phyloP scores from a whole-genome alignment of 2,888 invertebrate genomes.

The Drosophila neoperkinsi region DNA sequence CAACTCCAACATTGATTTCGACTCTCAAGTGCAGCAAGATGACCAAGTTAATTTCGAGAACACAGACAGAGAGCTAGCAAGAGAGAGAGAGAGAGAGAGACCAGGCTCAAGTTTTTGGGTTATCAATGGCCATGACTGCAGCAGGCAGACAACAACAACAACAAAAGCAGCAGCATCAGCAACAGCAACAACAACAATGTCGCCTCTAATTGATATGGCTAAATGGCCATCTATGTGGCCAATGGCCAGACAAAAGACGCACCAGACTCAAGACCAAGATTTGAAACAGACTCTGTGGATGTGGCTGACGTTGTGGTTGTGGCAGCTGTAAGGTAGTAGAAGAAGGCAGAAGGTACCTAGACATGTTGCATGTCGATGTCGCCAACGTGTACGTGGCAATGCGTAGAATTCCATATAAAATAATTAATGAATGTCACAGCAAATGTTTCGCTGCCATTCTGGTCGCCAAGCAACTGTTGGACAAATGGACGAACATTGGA shows the following conservation, averaged over 20 bases:
- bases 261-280: constrained; percentile 12
- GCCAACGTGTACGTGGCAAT: constrained; percentile 84
- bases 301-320: constrained; percentile 23
- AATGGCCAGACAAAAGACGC: constrained; percentile 37
- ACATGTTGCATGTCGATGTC: constrained; percentile 82
- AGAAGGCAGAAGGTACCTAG: constrained; percentile 44
- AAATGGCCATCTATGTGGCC: constrained; percentile 76
- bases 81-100: neutral
- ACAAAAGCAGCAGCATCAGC: constrained; percentile 13
- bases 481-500: neutral
- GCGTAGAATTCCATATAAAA: constrained; percentile 84
- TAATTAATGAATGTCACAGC: constrained; percentile 85
- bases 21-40: constrained; percentile 74
- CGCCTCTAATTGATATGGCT: constrained; percentile 75
- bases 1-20: constrained; percentile 25
- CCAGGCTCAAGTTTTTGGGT: constrained; percentile 47
- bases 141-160: constrained; percentile 25
- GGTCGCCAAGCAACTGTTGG: constrained; percentile 5
- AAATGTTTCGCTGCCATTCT: constrained; percentile 73
- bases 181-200: constrained; percentile 29
- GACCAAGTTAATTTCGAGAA: constrained; percentile 74
- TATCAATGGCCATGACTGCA: constrained; percentile 62
- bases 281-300: constrained; percentile 5
- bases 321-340: constrained; percentile 24
- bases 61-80: neutral